Evolutionary conservation across 2,888 invertebrate species (phyloP), one percentile per base, ranked within the genome.

Genomic region (Spisula subtruncata): DNA sequence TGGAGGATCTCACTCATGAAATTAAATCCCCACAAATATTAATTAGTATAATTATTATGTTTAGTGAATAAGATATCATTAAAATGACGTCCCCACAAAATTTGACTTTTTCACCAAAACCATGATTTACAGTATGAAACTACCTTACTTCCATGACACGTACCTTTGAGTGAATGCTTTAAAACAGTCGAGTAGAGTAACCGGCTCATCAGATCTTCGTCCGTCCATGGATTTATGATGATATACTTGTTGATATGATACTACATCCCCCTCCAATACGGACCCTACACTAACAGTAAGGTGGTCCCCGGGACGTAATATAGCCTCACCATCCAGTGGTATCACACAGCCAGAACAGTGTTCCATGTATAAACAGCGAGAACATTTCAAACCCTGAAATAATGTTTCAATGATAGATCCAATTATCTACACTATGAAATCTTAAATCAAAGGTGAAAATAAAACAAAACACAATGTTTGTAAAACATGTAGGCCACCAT

Each of bases 121-220:
- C n/a, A n/a, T n/a, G n/a, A n/a, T n/a, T n/a, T n/a, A n/a, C n/a
- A n/a, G n/a, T n/a, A n/a, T n/a, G n/a, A n/a, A n/a, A n/a, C n/a
- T n/a, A 41, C 41, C 41, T 8, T 41, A 41, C 41, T 41, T 41
- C 41, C 41, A 41, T 41, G 41, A 51, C 51, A 66, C 35, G 51
- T 92, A 97, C 97, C 97, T 96, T 93, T 97, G 97, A 95, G 97
- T 97, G 96, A 98, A 98, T 91, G 98, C 97, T 93, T 97, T 97
- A 88, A 98, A 97, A 95, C 98, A 98, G 94, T 98, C 98, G 93
- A 97, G 97, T 20, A 98, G 96, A n/a, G 97, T 97, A 54, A 97
- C 96, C 0, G 97, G 97, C 93, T 97, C 97, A 90, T 97, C 96
- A n/a, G 97, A 97, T 86, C 97, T 96, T 91, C 97, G 96, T 85